Evolutionary conservation across 1,140 invertebrate species (phyloP).

Genomic region (Drosophila aff.): DNA sequence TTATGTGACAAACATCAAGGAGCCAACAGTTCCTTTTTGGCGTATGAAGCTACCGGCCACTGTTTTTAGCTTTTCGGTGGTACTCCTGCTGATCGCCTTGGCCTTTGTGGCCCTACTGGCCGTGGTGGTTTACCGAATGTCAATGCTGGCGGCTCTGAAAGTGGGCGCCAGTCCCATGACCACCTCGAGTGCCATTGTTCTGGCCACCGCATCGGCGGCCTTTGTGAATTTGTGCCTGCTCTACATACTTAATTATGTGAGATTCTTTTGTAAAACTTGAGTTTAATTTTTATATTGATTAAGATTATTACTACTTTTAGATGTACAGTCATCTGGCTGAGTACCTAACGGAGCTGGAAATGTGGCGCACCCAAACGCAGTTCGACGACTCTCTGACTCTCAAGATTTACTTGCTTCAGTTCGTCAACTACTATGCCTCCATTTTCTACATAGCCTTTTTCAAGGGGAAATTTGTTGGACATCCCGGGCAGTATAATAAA

Average conservation of each 20-base stretch:
- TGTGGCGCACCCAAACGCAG: slow-evolving; percentile 97
- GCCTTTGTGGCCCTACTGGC: slow-evolving; percentile 95
- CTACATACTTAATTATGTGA: slow-evolving; percentile 93
- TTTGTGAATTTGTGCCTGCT: slow-evolving; percentile 95
- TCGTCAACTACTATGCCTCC: slow-evolving; percentile 99
- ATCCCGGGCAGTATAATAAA: slow-evolving; percentile 91
- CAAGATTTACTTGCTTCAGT: slow-evolving; percentile 98
- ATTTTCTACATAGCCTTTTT: slow-evolving; percentile 99
- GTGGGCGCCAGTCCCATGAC: slow-evolving; percentile 88
- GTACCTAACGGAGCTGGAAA: slow-evolving; percentile 97
- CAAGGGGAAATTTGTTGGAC: slow-evolving; percentile 96
- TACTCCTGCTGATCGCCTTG: slow-evolving; percentile 91
- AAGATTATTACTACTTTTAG: slow-evolving; percentile 83
- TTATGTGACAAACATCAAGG: slow-evolving; percentile 90
- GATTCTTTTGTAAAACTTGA: slow-evolving; percentile 50
- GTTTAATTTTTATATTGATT: not conserved
- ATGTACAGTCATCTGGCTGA: slow-evolving; percentile 95
- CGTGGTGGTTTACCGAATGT: slow-evolving; percentile 96
- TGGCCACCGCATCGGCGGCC: slow-evolving; percentile 94
- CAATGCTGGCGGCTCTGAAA: slow-evolving; percentile 90
- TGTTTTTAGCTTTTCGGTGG: slow-evolving; percentile 93
- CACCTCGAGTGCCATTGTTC: slow-evolving; percentile 90
- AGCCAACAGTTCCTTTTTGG: slow-evolving; percentile 96
- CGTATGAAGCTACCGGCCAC: slow-evolving; percentile 93
- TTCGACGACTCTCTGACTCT: slow-evolving; percentile 98